phyloP scores from a whole-genome alignment of 2,797 vertebrate species.

The Bovichtus diacanthus region DNA sequence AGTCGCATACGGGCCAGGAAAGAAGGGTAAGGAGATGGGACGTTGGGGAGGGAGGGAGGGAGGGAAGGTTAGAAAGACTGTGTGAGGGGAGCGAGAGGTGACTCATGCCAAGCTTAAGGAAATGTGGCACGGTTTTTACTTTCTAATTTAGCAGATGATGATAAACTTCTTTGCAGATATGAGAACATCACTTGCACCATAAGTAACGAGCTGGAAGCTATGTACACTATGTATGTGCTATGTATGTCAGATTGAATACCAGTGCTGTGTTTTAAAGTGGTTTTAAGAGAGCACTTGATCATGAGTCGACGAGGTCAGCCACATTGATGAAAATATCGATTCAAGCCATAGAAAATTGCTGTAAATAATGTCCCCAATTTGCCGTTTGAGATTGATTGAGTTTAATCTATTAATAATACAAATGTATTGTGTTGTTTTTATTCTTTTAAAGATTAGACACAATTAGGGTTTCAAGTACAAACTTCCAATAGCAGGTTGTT shows the following conservation, averaged over 20 bases:
- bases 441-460: background rate
- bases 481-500: background rate
- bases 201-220: background rate
- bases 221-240: background rate
- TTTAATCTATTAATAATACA: background rate
- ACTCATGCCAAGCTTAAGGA: background rate
- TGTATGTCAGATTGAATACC: background rate
- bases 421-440: too few relatives aligned
- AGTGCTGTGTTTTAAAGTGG: background rate
- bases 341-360: slow-evolving; percentile 39
- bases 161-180: background rate
- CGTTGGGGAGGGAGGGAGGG: rapidly evolving
- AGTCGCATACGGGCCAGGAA: slow-evolving; percentile 95
- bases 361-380: background rate
- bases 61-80: background rate
- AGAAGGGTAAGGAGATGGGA: slow-evolving; percentile 90
- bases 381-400: background rate
- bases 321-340: slow-evolving; percentile 46
- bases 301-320: slow-evolving; percentile 25
- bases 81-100: background rate
- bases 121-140: background rate
- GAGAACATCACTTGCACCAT: background rate
- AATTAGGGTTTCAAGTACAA: background rate
- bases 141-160: background rate
- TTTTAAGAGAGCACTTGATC: background rate